Conservation (phyloP, 2,797 vertebrate species). For the Falco biarmicus region DNA sequence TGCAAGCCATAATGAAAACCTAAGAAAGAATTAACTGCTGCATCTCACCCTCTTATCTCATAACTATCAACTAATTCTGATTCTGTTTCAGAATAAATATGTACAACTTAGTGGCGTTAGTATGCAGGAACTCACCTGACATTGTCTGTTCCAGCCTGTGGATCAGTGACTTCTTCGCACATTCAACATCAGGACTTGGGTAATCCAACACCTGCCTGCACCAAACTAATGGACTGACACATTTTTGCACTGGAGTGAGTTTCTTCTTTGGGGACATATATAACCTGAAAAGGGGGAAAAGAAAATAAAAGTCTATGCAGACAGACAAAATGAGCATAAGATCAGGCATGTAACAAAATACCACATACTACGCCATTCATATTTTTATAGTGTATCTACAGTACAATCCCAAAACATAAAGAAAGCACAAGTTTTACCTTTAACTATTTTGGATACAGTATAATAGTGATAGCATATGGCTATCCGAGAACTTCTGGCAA, state of each 20-base stretch:
- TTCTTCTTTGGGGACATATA: slow-evolving; percentile 92
- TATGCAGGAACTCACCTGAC: slow-evolving; percentile 84
- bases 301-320: not conserved
- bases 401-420: not conserved
- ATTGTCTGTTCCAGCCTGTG: slow-evolving; percentile 97
- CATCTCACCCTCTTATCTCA: not conserved
- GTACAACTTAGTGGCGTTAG: not conserved
- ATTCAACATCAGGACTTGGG: slow-evolving; percentile 96
- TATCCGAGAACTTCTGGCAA: not conserved
- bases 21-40: not conserved
- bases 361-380: not conserved
- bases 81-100: not conserved
- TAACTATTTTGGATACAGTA: not conserved
- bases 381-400: not conserved
- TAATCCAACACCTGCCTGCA: slow-evolving; percentile 96
- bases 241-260: slow-evolving; percentile 89
- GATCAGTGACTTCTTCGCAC: slow-evolving; percentile 95
- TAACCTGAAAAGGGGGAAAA: slow-evolving; percentile 80
- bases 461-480: not conserved
- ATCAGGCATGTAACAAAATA: not conserved
- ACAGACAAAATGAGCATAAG: not conserved
- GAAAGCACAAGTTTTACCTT: not conserved
- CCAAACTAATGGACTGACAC: slow-evolving; percentile 93
- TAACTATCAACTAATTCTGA: not conserved
- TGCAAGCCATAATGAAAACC: not conserved